A percentile compares a stretch with the other conserved stretches of the same genome.
phyloP scores from a whole-genome alignment of 2,797 vertebrate species.

The Benthosema pterotum region DNA sequence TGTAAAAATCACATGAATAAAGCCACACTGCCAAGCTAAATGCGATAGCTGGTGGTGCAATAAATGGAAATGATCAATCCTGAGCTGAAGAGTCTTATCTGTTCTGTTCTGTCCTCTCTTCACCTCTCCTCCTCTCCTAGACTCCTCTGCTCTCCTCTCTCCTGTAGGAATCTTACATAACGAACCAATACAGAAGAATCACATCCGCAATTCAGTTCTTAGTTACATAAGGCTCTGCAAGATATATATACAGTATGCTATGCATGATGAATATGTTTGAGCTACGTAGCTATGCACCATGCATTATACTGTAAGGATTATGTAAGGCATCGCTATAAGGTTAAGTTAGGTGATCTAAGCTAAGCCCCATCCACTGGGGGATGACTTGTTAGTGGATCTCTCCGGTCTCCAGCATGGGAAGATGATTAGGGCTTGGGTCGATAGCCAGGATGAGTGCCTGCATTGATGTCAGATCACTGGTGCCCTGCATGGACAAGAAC shows the following conservation, averaged over 20 bases:
- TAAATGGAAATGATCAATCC: too few species aligned
- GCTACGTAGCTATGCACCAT: slow-evolving; percentile 34
- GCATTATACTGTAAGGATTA: slow-evolving; percentile 45
- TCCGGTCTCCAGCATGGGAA: slow-evolving; percentile 32
- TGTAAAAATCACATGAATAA: too few species aligned
- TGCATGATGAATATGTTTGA: slow-evolving; percentile 51
- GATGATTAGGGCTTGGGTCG: slow-evolving; percentile 57
- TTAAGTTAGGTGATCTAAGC: not conserved
- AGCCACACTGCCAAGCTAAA: too few species aligned
- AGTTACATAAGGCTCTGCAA: slow-evolving; percentile 41
- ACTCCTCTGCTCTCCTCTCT: slow-evolving; percentile 9
- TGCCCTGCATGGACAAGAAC: not conserved
- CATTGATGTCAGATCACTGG: slow-evolving; percentile 53
- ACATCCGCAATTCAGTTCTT: slow-evolving; percentile 51
- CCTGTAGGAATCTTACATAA: slow-evolving; percentile 70
- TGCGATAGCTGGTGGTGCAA: too few species aligned
- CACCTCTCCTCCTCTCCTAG: slow-evolving; percentile 4
- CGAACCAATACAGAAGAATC: slow-evolving; percentile 66
- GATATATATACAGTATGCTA: too few species aligned
- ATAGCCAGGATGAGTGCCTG: slow-evolving; percentile 51
- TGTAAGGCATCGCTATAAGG: slow-evolving; percentile 36
- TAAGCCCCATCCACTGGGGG: slow-evolving; percentile 39
- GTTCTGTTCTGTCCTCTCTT: slow-evolving; percentile 5
- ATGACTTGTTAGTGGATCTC: slow-evolving; percentile 40
- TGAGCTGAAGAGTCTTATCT: too few species aligned